Conservation (phyloP, 2,797 vertebrate species). For the Enteromius trimaculatus region DNA sequence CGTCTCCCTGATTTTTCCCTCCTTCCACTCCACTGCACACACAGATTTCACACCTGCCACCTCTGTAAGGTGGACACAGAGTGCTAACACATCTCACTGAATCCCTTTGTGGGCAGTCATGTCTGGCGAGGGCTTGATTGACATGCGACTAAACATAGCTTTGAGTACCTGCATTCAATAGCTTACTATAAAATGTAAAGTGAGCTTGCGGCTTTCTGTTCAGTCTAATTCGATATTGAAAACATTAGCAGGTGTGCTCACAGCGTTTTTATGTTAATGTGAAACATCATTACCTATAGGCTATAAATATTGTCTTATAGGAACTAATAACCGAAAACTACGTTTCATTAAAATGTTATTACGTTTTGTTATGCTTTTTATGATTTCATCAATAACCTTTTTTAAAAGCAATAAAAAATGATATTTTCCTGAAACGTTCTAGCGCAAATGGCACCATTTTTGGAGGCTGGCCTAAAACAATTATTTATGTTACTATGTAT, state of each 20-base stretch:
- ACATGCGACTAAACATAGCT: slow-evolving; percentile 19
- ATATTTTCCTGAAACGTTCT: not conserved
- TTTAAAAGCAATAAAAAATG: not conserved
- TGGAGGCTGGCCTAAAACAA: not conserved
- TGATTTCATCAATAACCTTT: not conserved
- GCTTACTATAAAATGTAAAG: not conserved
- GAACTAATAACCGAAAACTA: not conserved
- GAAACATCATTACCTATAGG: not conserved
- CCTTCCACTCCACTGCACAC: slow-evolving; percentile 67
- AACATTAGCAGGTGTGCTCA: not conserved
- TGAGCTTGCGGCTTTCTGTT: slow-evolving; percentile 15
- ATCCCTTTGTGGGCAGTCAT: slow-evolving; percentile 30
- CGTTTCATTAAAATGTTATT: not conserved
- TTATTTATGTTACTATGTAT: slow-evolving; percentile 38
- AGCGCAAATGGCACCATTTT: not conserved
- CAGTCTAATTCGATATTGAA: not conserved
- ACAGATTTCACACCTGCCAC: slow-evolving; percentile 71
- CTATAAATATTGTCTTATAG: not conserved
- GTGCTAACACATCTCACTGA: slow-evolving; percentile 38
- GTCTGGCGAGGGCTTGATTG: slow-evolving; percentile 29
- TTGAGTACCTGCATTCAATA: slow-evolving; percentile 9
- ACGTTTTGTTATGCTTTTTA: not conserved
- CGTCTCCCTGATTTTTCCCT: slow-evolving; percentile 56
- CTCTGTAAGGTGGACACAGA: slow-evolving; percentile 52
- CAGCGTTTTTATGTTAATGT: not conserved